Evolutionary conservation across 2,888 invertebrate genomes (phyloP).

Genomic region (Dendrolimus houi): DNA sequence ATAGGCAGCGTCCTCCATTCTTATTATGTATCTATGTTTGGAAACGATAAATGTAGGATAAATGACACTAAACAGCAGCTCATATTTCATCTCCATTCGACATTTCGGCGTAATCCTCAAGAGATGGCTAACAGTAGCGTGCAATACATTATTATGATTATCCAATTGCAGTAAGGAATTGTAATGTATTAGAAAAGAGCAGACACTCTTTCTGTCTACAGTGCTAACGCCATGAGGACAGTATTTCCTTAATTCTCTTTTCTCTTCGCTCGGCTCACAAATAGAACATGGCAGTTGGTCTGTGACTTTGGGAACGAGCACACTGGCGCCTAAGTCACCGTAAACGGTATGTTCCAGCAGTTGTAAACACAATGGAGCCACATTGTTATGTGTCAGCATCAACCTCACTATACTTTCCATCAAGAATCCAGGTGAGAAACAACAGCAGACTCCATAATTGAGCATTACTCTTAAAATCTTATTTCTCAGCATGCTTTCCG

Average conservation of each 20-base stretch:
- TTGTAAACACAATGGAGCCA: constrained; percentile 59
- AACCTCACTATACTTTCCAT: constrained; percentile 68
- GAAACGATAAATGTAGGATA: constrained; percentile 77
- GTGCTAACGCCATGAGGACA: constrained; percentile 45
- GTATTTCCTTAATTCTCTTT: constrained; percentile 32
- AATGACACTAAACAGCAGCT: constrained; percentile 76
- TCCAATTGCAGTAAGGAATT: constrained; percentile 72
- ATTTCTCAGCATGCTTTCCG: constrained; percentile 47
- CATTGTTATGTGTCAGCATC: constrained; percentile 51
- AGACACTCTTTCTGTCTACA: constrained; percentile 53
- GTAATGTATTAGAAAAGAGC: constrained; percentile 78
- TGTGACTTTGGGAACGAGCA: constrained; percentile 38
- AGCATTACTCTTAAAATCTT: constrained; percentile 74
- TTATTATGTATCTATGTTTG: constrained; percentile 63
- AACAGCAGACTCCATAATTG: constrained; percentile 78
- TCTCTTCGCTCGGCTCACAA: constrained; percentile 51
- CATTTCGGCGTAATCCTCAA: constrained; percentile 75
- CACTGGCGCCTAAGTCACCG: constrained; percentile 73
- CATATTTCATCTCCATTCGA: constrained; percentile 70
- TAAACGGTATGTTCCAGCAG: constrained; percentile 77
- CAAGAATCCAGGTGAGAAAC: constrained; percentile 73
- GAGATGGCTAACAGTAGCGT: constrained; percentile 74
- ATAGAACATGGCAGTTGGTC: constrained; percentile 63
- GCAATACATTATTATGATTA: constrained; percentile 70
- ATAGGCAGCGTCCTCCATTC: constrained; percentile 64